Evolutionary conservation across 2,113 vertebrate genomes (phyloP).

Genomic region (Oreotragus oreotragus): DNA sequence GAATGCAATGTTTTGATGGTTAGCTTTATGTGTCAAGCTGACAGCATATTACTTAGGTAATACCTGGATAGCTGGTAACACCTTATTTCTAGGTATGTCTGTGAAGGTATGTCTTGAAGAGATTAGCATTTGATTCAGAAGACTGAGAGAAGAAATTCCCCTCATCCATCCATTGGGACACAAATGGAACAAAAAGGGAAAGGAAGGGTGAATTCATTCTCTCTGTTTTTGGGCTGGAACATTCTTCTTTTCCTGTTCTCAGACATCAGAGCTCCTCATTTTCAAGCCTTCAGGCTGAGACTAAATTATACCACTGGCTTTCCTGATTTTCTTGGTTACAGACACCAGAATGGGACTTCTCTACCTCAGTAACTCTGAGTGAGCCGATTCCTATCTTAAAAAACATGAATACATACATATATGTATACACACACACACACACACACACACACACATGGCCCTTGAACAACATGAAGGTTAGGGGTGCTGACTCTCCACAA

Average conservation of each 20-base stretch:
- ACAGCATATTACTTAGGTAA: background rate
- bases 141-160: background rate
- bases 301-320: background rate
- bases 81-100: background rate
- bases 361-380: background rate
- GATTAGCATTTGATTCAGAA: background rate
- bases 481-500: background rate
- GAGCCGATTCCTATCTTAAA: background rate
- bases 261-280: background rate
- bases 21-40: background rate
- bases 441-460: background rate
- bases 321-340: background rate
- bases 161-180: background rate
- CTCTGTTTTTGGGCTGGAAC: background rate
- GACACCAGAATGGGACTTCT: background rate
- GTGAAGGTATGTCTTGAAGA: background rate
- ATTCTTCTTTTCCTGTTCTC: background rate
- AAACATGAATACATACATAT: background rate
- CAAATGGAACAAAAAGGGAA: background rate
- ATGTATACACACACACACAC: background rate
- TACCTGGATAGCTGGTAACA: background rate
- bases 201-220: background rate
- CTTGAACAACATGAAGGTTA: background rate
- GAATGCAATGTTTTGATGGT: background rate
- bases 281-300: background rate